Conservation (phyloP, 2,888 invertebrate genomes). For the Agonopterix subpropinquella region DNA sequence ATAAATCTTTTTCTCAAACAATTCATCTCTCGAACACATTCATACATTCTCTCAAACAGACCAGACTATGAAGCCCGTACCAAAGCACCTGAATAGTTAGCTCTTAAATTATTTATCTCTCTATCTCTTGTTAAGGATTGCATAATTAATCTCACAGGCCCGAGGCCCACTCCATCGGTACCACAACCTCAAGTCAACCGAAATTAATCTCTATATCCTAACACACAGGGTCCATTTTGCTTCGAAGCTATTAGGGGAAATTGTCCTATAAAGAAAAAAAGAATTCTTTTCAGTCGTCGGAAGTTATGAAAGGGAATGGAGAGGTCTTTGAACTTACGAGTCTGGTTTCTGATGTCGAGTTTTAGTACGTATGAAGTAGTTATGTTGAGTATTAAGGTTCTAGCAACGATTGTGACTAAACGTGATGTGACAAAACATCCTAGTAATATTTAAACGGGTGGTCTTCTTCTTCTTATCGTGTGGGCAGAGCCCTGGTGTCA, state of each 20-base stretch:
- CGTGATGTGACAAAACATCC: no score
- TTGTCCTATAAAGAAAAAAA: conserved; percentile 12
- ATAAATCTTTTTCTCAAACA: no score
- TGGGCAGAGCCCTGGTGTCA: no score
- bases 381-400: no score
- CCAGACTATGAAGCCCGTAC: conserved; percentile 20
- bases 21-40: no score
- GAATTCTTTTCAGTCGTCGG: conserved; percentile 1
- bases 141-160: conserved; percentile 46
- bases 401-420: no score
- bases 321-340: conserved; percentile 1
- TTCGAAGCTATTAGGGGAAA: conserved; percentile 2
- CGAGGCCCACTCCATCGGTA: conserved; percentile 15
- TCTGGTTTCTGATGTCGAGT: no score
- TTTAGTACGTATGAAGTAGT: no score
- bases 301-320: conserved; percentile 4
- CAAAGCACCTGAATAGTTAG: conserved; percentile 19
- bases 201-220: not conserved
- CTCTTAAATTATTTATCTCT: conserved; percentile 38
- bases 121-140: conserved; percentile 37
- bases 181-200: not conserved
- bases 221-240: not conserved
- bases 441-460: no score
- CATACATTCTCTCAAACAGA: not conserved
- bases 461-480: no score